A percentile compares a stretch with the other conserved stretches of the same genome.
Conservation (phyloP, 2,113 vertebrate species). For the Amazona vittata region DNA sequence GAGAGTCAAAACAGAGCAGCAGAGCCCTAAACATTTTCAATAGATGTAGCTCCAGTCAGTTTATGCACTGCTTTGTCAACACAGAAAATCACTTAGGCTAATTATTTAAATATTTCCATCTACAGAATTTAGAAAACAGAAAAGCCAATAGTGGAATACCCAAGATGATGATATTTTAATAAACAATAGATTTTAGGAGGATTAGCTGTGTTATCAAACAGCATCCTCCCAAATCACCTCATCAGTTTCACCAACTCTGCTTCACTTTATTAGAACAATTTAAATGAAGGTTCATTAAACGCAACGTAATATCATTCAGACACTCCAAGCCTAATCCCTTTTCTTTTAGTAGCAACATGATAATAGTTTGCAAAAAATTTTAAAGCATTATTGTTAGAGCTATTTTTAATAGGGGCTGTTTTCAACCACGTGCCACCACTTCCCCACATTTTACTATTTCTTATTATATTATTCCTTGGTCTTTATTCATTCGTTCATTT, state of each 20-base stretch:
- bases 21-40: neutral
- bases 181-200: slow-evolving; percentile 30
- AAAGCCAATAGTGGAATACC: neutral
- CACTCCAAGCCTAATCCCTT: slow-evolving; percentile 17
- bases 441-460: neutral
- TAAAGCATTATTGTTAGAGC: neutral
- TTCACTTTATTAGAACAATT: slow-evolving; percentile 49
- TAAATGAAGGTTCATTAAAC: slow-evolving; percentile 29
- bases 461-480: neutral
- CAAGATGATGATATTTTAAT: neutral
- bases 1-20: neutral
- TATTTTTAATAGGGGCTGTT: neutral
- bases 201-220: slow-evolving; percentile 48
- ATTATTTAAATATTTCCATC: neutral
- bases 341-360: neutral
- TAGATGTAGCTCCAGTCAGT: neutral
- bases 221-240: slow-evolving; percentile 25
- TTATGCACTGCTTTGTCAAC: neutral
- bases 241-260: slow-evolving; percentile 34
- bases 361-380: neutral
- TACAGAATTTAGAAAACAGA: neutral
- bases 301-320: slow-evolving; percentile 29
- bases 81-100: neutral
- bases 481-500: neutral
- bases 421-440: neutral